phyloP scores from a whole-genome alignment of 2,113 vertebrate genomes.

The Pleuronectes platessa region DNA sequence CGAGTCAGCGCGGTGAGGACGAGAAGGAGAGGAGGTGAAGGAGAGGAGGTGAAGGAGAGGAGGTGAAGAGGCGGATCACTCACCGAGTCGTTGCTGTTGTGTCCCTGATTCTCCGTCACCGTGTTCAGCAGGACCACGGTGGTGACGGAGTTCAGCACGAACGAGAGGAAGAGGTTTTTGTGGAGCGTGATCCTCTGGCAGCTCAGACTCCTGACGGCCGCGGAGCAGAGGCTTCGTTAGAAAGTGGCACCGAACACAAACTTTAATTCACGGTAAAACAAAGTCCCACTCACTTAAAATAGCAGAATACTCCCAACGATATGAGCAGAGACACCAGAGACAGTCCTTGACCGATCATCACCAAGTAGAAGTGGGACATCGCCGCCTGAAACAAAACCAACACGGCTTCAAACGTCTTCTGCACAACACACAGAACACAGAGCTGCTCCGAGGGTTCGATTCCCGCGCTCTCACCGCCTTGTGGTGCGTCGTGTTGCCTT shows the following conservation, averaged over 20 bases:
- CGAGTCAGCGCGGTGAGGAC: too few relatives aligned
- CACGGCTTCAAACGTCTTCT: neutral
- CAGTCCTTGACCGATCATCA: constrained; percentile 93
- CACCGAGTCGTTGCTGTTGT: constrained; percentile 88
- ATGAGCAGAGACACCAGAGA: constrained; percentile 91
- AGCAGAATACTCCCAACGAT: constrained; percentile 95
- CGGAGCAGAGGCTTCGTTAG: too few relatives aligned
- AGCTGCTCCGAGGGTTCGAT: too few relatives aligned
- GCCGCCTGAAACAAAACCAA: constrained; percentile 81
- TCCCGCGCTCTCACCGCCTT: constrained; percentile 79
- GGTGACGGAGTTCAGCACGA: constrained; percentile 91
- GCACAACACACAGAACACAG: neutral
- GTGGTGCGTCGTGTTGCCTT: constrained; percentile 71
- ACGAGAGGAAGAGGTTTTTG: constrained; percentile 98
- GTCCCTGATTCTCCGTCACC: constrained; percentile 85
- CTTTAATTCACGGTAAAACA: too few relatives aligned
- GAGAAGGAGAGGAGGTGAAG: too few relatives aligned
- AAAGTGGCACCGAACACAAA: too few relatives aligned
- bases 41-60: too few relatives aligned
- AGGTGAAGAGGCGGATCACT: constrained; percentile 65
- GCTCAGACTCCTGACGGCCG: constrained; percentile 89
- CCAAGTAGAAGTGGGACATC: constrained; percentile 93
- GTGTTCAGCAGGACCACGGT: constrained; percentile 90
- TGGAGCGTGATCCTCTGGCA: constrained; percentile 98
- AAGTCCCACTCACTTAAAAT: constrained; percentile 91